These are phyloP conservation scores for Philantomba maxwellii DNA, from an alignment of 2,113 vertebrate genomes.

Conservation along the genomic window DNA sequence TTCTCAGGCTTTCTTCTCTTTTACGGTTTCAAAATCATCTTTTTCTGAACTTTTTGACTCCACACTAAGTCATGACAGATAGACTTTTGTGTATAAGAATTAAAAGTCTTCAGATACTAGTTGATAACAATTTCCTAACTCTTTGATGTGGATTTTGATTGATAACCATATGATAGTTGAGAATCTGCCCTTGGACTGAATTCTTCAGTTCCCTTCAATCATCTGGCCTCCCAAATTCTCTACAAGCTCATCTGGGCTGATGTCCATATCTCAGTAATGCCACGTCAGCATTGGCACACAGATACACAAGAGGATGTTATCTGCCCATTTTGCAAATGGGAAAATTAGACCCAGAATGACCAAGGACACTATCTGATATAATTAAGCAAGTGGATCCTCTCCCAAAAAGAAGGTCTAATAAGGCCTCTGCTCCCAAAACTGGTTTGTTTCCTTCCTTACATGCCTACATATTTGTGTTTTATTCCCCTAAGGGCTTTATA, in stretches of 20 bases:
- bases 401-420: neutral
- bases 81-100: neutral
- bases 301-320: neutral
- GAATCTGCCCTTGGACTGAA: neutral
- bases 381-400: neutral
- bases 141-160: neutral
- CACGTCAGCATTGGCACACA: neutral
- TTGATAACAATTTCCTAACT: neutral
- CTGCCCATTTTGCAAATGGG: slow-evolving; percentile 36
- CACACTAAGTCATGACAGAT: neutral
- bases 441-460: slow-evolving; percentile 41
- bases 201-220: neutral
- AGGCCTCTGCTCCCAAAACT: slow-evolving; percentile 5
- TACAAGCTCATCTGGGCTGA: neutral
- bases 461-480: slow-evolving; percentile 47
- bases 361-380: neutral
- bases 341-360: slow-evolving; percentile 35
- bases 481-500: slow-evolving; percentile 60
- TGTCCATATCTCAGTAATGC: neutral
- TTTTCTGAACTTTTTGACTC: neutral
- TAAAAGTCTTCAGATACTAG: neutral
- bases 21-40: neutral
- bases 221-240: neutral
- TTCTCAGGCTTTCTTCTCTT: neutral
- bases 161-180: neutral